Conservation (phyloP, 2,797 vertebrate species). For the Steatocranus sp. region DNA sequence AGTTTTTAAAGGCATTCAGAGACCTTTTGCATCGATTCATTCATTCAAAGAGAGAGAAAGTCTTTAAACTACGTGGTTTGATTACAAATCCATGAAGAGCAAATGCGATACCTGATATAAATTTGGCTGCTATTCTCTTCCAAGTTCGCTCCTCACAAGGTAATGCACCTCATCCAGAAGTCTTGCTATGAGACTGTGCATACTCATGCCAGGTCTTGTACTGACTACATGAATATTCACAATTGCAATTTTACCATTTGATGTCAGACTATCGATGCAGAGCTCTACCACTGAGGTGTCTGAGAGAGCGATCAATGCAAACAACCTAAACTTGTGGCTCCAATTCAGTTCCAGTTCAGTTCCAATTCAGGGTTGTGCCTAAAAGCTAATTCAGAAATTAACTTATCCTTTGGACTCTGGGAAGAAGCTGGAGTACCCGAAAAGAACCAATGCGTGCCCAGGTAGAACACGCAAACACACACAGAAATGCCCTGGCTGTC, state of each 20-base stretch:
- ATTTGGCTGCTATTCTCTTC: not conserved
- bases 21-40: not conserved
- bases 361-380: not conserved
- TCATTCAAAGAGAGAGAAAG: not conserved
- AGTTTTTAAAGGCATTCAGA: not conserved
- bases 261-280: not conserved
- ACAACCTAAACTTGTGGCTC: not conserved
- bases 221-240: not conserved
- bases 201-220: not conserved
- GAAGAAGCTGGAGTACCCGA: not conserved
- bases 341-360: not conserved
- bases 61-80: not conserved
- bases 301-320: not conserved
- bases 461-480: not conserved
- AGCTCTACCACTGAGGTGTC: not conserved
- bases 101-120: not conserved
- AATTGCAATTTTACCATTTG: not conserved
- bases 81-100: not conserved
- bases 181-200: not conserved
- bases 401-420: not conserved
- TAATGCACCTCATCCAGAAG: not conserved
- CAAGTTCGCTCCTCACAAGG: not conserved
- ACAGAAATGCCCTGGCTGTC: not conserved
- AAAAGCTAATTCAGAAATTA: not conserved
- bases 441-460: not conserved